Evolutionary conservation across 53 echinoderm and acorn worm species (phyloP).

Genomic region (Arbacia lixula): DNA sequence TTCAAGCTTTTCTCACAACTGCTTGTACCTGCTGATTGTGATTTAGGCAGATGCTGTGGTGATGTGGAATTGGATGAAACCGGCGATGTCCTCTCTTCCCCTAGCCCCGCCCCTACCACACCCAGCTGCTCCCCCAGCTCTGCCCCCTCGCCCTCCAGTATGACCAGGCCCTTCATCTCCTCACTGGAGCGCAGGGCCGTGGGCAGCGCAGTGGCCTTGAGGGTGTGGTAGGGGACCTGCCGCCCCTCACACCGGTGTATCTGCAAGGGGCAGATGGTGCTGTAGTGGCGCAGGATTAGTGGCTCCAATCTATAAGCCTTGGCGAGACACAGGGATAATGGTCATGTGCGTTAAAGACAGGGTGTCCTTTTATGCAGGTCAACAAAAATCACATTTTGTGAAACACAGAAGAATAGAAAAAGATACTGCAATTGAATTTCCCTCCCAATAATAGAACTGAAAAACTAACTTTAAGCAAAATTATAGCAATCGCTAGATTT

Average conservation of each 20-base stretch:
- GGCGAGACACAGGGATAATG: not conserved
- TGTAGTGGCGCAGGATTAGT: constrained; percentile 86
- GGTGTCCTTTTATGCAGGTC: no score
- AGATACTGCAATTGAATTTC: no score
- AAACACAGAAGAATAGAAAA: no score
- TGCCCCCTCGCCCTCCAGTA: constrained; percentile 13
- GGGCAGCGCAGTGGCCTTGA: constrained; percentile 72
- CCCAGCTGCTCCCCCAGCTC: not conserved
- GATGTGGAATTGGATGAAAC: constrained; percentile 20
- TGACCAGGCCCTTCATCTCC: constrained; percentile 71
- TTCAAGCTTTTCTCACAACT: no score
- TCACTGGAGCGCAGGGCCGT: constrained; percentile 62
- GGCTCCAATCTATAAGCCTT: constrained; percentile 97
- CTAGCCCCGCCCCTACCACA: not conserved
- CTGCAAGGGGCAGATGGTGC: constrained; percentile 81
- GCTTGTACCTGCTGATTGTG: constrained; percentile 44
- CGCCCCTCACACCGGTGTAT: constrained; percentile 79
- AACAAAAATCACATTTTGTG: no score
- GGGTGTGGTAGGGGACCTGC: constrained; percentile 75
- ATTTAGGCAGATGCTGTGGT: constrained; percentile 39
- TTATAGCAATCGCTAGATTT: no score
- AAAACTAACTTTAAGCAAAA: no score
- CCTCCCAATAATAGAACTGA: no score
- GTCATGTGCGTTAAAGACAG: no score
- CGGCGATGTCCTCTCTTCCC: constrained; percentile 18